Percentiles rank a stretch among this genome's conserved stretches.
These are phyloP conservation scores for Eristalinus aeneus DNA, from an alignment of 2,888 invertebrate genomes.

Conservation along the genomic window DNA sequence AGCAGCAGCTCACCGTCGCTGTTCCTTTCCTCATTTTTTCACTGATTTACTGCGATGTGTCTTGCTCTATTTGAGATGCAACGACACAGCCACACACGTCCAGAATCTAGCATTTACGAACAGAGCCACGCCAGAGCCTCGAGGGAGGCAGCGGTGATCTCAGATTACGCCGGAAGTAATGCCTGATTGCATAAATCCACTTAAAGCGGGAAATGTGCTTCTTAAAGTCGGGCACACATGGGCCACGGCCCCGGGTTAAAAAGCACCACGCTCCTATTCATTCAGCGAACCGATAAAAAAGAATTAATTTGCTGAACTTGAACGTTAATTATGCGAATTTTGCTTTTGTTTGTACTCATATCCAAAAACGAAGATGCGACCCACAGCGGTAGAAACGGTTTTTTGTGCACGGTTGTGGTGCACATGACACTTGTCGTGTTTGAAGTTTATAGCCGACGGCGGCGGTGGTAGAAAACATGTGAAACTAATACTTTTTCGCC, in stretches of 20 bases:
- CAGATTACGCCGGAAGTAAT: conserved; percentile 63
- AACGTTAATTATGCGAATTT: conserved; percentile 49
- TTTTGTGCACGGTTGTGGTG: conserved; percentile 38
- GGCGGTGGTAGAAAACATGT: conserved; percentile 22
- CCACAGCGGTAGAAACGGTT: not conserved
- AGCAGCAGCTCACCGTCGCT: not conserved
- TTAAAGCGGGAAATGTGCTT: conserved; percentile 47
- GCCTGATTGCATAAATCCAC: conserved; percentile 65
- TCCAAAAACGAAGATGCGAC: not conserved
- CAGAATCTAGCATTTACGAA: conserved; percentile 1
- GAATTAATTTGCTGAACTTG: conserved; percentile 45
- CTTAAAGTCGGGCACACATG: conserved; percentile 11
- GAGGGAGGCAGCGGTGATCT: conserved; percentile 5
- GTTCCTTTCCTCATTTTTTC: conserved; percentile 17
- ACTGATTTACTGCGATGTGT: conserved; percentile 54
- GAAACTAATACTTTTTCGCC: conserved; percentile 52
- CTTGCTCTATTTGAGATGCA: conserved; percentile 65
- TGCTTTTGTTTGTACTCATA: not conserved
- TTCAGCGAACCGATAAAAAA: conserved; percentile 23
- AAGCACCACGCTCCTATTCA: not conserved
- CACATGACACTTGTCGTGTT: conserved; percentile 22
- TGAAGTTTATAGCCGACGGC: not conserved
- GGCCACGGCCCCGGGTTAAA: not conserved
- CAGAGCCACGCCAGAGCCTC: not conserved
- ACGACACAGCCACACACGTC: conserved; percentile 14